Evolutionary conservation across 2,113 vertebrate species (phyloP).

Genomic region (Chaetura pelagica): DNA sequence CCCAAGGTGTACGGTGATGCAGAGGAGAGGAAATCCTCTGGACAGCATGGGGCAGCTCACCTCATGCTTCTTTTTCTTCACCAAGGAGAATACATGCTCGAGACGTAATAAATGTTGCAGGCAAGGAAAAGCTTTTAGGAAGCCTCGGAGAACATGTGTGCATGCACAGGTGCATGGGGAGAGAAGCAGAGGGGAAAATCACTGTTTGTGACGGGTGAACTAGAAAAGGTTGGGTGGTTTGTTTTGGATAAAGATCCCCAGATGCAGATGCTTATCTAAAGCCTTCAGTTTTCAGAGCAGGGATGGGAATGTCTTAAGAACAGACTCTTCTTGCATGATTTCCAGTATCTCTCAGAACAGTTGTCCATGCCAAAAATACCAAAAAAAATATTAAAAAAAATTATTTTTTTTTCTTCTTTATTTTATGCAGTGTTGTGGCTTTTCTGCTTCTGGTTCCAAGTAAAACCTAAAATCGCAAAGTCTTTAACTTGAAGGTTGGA

Average conservation of each 20-base stretch:
- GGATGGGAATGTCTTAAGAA: conserved; percentile 15
- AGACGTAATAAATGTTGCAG: not conserved
- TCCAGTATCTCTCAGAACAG: conserved; percentile 16
- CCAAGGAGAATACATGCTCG: not conserved
- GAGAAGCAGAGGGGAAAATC: not conserved
- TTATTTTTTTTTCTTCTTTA: not conserved
- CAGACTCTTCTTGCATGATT: not conserved
- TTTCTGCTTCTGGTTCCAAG: conserved; percentile 11
- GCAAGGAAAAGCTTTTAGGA: not conserved
- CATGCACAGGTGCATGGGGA: not conserved
- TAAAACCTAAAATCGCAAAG: not conserved
- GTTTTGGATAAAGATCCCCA: conserved; percentile 17
- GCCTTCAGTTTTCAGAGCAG: not conserved
- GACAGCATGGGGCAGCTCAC: not conserved
- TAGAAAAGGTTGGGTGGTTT: conserved; percentile 6
- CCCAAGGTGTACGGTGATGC: rapidly evolving
- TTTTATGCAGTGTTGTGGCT: conserved; percentile 29
- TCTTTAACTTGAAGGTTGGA: not conserved
- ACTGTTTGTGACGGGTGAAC: not conserved
- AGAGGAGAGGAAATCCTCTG: not conserved
- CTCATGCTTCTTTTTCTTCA: not conserved
- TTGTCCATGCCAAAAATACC: not conserved
- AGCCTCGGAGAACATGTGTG: not conserved
- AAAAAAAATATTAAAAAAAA: not conserved
- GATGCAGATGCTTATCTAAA: conserved; percentile 35